These are phyloP conservation scores for Gadopsis bispinosus DNA, from an alignment of 2,797 vertebrate genomes.

Conservation along the genomic window DNA sequence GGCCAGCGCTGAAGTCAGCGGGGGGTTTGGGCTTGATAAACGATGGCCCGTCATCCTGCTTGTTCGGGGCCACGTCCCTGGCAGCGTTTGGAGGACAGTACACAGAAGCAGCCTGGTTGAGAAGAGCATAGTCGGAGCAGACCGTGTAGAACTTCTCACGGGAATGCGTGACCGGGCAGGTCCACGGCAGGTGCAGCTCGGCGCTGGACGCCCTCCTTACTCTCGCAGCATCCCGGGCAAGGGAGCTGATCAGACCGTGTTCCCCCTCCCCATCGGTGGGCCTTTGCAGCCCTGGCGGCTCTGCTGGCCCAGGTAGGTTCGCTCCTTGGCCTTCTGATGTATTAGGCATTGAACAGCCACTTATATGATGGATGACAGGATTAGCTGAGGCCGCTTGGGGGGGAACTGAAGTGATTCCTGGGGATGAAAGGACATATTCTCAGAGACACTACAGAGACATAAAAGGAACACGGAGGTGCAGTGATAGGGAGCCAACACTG, in stretches of 20 bases:
- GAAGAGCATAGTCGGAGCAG: slow-evolving; percentile 97
- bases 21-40: slow-evolving; percentile 80
- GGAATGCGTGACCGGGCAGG: slow-evolving; percentile 96
- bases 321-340: slow-evolving; percentile 89
- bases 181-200: slow-evolving; percentile 92
- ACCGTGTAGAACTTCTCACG: slow-evolving; percentile 98
- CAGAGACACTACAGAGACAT: neutral
- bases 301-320: slow-evolving; percentile 84
- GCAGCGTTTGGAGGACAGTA: slow-evolving; percentile 85
- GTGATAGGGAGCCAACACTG: neutral
- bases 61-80: slow-evolving; percentile 76
- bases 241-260: slow-evolving; percentile 78
- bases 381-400: neutral
- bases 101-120: slow-evolving; percentile 93
- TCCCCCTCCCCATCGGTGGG: slow-evolving; percentile 70
- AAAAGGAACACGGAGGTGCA: neutral
- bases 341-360: slow-evolving; percentile 92
- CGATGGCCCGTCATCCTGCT: slow-evolving; percentile 78
- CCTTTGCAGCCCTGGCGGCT: slow-evolving; percentile 79
- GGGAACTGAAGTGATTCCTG: slow-evolving; percentile 35
- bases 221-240: slow-evolving; percentile 80
- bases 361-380: slow-evolving; percentile 53
- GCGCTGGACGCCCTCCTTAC: slow-evolving; percentile 85
- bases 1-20: slow-evolving; percentile 77
- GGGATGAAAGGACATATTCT: slow-evolving; percentile 22